A percentile compares a stretch with the other conserved stretches of the same genome.
phyloP scores from a whole-genome alignment of 1,140 invertebrate species.

The Heliconius hewitsoni region DNA sequence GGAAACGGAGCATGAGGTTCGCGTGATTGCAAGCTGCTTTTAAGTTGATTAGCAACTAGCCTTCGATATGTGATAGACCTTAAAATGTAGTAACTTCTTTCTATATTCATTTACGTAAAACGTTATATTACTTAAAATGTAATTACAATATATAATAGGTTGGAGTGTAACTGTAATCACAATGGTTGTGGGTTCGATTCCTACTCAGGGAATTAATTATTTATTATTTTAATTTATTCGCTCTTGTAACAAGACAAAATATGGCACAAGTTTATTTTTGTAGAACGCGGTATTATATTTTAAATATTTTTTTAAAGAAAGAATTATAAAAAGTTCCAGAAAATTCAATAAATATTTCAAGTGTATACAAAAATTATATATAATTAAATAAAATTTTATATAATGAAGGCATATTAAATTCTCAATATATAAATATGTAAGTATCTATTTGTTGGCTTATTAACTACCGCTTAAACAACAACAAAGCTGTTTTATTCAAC shows the following conservation, averaged over 20 bases:
- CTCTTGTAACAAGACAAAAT: too few species aligned
- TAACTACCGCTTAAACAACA: constrained; percentile 40
- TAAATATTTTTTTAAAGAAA: too few species aligned
- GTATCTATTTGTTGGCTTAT: constrained; percentile 26
- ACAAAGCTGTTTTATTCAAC: constrained; percentile 46
- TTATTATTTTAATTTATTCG: too few species aligned
- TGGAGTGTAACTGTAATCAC: too few species aligned
- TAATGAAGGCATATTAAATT: background rate
- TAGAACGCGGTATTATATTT: too few species aligned
- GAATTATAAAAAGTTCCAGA: too few species aligned
- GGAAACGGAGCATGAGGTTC: constrained; percentile 44
- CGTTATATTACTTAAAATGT: background rate
- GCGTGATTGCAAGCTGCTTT: constrained; percentile 59
- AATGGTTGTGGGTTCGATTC: too few species aligned
- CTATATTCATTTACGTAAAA: background rate
- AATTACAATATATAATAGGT: background rate
- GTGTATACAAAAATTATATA: too few species aligned
- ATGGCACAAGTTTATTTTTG: too few species aligned
- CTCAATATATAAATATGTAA: constrained; percentile 16
- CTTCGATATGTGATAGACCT: constrained; percentile 51
- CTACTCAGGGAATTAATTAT: too few species aligned
- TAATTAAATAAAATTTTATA: too few species aligned
- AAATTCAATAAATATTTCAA: too few species aligned
- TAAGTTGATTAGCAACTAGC: constrained; percentile 59
- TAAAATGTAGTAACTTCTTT: background rate